A percentile compares a stretch with the other conserved stretches of the same genome.
phyloP scores from a whole-genome alignment of 2,113 vertebrate species.

The Chaetodon auriga region DNA sequence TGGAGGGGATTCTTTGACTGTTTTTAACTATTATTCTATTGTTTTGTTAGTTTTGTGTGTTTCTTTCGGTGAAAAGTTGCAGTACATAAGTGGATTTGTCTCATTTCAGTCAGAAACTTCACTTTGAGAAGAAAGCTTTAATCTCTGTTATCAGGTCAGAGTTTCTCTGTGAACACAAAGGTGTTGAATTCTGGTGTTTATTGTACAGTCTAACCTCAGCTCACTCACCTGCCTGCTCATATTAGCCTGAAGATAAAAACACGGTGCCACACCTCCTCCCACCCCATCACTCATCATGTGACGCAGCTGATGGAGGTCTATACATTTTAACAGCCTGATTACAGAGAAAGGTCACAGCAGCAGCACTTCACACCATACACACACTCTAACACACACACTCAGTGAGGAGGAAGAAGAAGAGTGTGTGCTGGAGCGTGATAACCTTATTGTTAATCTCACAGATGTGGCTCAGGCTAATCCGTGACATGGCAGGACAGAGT shows the following conservation, averaged over 20 bases:
- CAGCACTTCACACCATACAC: not conserved
- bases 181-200: too few relatives aligned
- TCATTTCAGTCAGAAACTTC: not conserved
- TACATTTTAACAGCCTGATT: conserved; percentile 66
- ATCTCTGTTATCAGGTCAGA: not conserved
- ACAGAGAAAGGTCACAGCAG: conserved; percentile 74
- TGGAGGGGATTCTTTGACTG: too few relatives aligned
- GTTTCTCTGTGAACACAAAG: too few relatives aligned
- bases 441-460: not conserved
- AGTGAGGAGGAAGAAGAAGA: too few relatives aligned
- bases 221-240: not conserved
- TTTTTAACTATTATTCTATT: not conserved
- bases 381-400: too few relatives aligned
- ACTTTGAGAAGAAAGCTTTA: not conserved
- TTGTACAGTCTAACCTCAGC: too few relatives aligned
- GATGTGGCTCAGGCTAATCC: conserved; percentile 1
- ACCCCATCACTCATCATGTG: conserved; percentile 9
- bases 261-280: not conserved
- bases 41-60: not conserved
- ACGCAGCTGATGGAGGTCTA: conserved; percentile 15
- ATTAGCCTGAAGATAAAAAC: not conserved
- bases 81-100: too few relatives aligned
- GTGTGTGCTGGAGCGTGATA: not conserved
- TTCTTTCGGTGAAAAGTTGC: too few relatives aligned
- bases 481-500: conserved; percentile 5